Evolutionary conservation across 2,113 vertebrate genomes (phyloP).

Genomic region (Myocastor coypus): DNA sequence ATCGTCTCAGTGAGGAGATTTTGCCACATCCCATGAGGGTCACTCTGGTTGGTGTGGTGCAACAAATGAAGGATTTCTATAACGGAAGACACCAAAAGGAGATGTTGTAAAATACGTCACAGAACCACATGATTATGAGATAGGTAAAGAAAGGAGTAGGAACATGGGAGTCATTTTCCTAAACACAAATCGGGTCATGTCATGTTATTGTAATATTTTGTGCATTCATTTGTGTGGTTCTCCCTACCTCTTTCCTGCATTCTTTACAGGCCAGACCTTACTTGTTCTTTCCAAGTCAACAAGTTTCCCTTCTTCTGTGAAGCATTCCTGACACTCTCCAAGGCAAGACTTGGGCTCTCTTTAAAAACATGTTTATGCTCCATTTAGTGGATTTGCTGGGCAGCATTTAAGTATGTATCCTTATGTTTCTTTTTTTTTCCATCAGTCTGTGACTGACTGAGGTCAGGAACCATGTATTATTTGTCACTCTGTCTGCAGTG

Average conservation of each 20-base stretch:
- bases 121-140: not conserved
- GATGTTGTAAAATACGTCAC: not conserved
- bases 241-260: not conserved
- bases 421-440: not conserved
- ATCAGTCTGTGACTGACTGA: not conserved
- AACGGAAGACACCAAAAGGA: not conserved
- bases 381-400: not conserved
- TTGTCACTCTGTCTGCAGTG: not conserved
- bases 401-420: conserved; percentile 20
- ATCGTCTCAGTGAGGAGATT: not conserved
- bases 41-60: not conserved
- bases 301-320: not conserved
- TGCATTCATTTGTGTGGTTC: not conserved
- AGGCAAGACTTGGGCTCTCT: not conserved
- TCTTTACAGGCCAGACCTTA: not conserved
- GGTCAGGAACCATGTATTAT: not conserved
- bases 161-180: not conserved
- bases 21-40: not conserved
- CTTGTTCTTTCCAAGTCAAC: not conserved
- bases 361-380: not conserved
- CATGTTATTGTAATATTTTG: not conserved
- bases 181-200: not conserved
- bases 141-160: not conserved
- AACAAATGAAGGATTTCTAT: not conserved
- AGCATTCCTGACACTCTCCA: not conserved